These are phyloP conservation scores for Eptesicus fuscus DNA, from an alignment of 2,113 vertebrate genomes.

Conservation along the genomic window DNA sequence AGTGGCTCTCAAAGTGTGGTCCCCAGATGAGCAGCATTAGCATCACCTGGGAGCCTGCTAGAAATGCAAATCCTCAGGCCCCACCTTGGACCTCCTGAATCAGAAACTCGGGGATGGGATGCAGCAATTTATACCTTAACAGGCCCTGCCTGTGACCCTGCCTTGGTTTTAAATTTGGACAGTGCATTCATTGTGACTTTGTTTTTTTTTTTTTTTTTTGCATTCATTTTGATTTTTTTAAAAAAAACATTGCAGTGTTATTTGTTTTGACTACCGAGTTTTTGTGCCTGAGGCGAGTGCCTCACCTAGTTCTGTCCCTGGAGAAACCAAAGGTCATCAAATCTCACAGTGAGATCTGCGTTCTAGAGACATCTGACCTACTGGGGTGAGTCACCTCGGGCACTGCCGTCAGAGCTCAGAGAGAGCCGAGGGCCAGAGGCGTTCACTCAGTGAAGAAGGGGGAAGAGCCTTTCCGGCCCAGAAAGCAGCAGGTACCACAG, in stretches of 20 bases:
- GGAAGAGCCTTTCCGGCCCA: neutral
- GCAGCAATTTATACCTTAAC: neutral
- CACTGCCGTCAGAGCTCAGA: neutral
- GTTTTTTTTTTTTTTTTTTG: neutral
- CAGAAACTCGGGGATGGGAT: neutral
- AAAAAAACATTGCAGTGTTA: no score
- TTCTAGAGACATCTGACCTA: neutral
- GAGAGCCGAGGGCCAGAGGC: neutral
- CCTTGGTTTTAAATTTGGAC: neutral
- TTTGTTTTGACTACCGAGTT: neutral
- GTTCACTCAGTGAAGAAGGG: neutral
- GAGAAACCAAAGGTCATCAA: neutral
- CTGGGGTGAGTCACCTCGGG: no score
- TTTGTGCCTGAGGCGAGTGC: neutral
- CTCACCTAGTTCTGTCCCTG: neutral
- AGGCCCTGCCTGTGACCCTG: neutral
- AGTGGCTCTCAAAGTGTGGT: neutral
- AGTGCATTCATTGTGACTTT: neutral
- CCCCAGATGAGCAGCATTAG: no score
- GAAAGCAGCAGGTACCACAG: neutral
- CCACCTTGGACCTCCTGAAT: neutral
- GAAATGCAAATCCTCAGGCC: neutral
- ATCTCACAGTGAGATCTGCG: neutral
- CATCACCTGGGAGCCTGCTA: neutral
- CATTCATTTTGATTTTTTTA: neutral